Percentiles rank a stretch among this genome's conserved stretches.
These are phyloP conservation scores for Nephrotoma guestfalica DNA, from an alignment of 2,888 invertebrate genomes.

Conservation along the genomic window DNA sequence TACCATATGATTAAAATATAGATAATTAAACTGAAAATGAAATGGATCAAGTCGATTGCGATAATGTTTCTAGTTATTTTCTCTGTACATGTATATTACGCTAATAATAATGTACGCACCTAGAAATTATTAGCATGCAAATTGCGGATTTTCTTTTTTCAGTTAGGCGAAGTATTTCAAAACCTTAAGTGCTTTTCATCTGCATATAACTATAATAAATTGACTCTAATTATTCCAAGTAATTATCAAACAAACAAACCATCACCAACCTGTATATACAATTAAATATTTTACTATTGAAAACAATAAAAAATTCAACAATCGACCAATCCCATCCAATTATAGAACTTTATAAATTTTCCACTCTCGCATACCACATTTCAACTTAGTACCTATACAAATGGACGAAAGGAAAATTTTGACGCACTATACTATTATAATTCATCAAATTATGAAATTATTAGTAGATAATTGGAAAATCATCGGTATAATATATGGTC, in stretches of 20 bases:
- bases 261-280: not conserved
- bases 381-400: not conserved
- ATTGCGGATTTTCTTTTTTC: not conserved
- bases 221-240: not conserved
- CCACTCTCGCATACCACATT: not conserved
- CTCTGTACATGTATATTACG: not conserved
- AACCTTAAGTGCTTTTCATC: not conserved
- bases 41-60: not conserved
- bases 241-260: not conserved
- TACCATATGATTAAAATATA: not conserved
- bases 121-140: not conserved
- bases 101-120: not conserved
- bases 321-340: not conserved
- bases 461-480: not conserved
- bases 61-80: too few relatives aligned
- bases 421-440: not conserved
- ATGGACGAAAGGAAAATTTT: not conserved
- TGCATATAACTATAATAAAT: not conserved
- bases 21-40: not conserved
- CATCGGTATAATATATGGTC: not conserved
- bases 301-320: not conserved
- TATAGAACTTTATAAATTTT: not conserved
- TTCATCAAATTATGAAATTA: not conserved
- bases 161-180: too few relatives aligned
- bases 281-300: not conserved